phyloP scores from a whole-genome alignment of 53 echinoderm and acorn worm species.

The Echinarachnius parma region DNA sequence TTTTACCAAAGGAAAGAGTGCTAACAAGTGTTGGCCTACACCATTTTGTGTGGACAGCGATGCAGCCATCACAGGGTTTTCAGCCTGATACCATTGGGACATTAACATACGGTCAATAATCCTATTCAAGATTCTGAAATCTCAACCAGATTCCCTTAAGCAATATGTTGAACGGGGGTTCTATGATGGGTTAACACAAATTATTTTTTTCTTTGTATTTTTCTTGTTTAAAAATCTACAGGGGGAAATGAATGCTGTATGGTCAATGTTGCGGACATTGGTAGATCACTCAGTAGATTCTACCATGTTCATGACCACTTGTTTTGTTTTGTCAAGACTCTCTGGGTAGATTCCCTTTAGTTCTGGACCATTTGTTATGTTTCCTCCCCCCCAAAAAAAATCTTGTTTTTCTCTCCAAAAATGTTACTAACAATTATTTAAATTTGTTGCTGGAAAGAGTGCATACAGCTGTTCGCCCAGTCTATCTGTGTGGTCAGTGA shows the following conservation, averaged over 20 bases:
- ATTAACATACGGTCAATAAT: slow-evolving; percentile 89
- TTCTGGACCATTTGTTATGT: slow-evolving; percentile 82
- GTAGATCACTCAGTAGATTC: slow-evolving; percentile 60
- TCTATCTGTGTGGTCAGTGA: slow-evolving; percentile 70
- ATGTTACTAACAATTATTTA: too few species aligned
- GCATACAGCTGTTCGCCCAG: slow-evolving; percentile 67
- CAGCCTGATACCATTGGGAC: slow-evolving; percentile 46
- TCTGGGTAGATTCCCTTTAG: slow-evolving; percentile 44
- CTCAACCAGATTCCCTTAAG: too few species aligned
- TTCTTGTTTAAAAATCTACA: too few species aligned
- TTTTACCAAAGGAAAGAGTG: slow-evolving; percentile 81
- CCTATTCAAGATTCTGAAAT: too few species aligned
- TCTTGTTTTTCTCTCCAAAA: too few species aligned
- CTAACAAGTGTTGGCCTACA: slow-evolving; percentile 67
- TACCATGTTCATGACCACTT: too few species aligned
- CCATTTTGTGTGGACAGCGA: slow-evolving; percentile 65
- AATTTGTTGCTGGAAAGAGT: slow-evolving; percentile 80
- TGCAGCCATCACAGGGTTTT: slow-evolving; percentile 52
- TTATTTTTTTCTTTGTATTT: too few species aligned
- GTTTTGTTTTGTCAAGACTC: too few species aligned
- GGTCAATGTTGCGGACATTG: slow-evolving; percentile 49
- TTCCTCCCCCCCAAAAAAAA: too few species aligned
- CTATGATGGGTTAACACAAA: too few species aligned
- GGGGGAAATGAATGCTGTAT: slow-evolving; percentile 80
- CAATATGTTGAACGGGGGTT: too few species aligned